Evolutionary conservation across 2,888 invertebrate genomes (phyloP).

Genomic region (Andrena praecox): DNA sequence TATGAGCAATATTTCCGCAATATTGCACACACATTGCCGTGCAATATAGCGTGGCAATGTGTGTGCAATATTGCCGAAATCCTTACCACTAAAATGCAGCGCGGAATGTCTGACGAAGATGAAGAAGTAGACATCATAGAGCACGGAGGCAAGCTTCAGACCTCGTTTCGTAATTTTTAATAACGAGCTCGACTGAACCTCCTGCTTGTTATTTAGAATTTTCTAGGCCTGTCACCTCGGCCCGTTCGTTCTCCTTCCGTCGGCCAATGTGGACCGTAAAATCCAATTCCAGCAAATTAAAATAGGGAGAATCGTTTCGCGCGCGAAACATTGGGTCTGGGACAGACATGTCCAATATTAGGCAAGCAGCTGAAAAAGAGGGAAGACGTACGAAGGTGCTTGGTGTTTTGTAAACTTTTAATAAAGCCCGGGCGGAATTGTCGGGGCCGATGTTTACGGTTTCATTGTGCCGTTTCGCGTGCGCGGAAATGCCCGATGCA

Average conservation of each 20-base stretch:
- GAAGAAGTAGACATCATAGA: no score
- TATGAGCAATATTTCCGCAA: no score
- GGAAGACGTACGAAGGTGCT: not conserved
- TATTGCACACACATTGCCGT: no score
- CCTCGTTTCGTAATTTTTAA: conserved; percentile 1
- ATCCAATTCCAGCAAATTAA: conserved; percentile 33
- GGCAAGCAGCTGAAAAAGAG: not conserved
- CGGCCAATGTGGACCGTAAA: conserved; percentile 19
- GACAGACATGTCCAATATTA: not conserved
- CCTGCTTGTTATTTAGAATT: conserved; percentile 18
- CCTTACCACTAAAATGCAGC: not conserved
- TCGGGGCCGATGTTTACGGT: conserved; percentile 42
- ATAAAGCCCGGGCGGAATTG: conserved; percentile 51
- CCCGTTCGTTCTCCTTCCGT: conserved; percentile 22
- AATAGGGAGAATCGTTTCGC: conserved; percentile 22
- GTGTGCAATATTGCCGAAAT: no score
- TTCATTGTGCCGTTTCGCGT: conserved; percentile 32
- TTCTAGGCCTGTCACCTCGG: conserved; percentile 1
- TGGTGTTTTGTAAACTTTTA: conserved; percentile 41
- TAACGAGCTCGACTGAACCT: conserved; percentile 1
- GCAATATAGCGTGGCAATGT: no score
- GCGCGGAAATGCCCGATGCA: conserved; percentile 17
- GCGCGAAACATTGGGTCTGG: not conserved
- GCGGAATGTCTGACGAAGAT: not conserved
- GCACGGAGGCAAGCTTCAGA: not conserved